Percentiles rank a stretch among this genome's conserved stretches.
phyloP scores from a whole-genome alignment of 2,888 invertebrate species.

The Leucophora obtusa region DNA sequence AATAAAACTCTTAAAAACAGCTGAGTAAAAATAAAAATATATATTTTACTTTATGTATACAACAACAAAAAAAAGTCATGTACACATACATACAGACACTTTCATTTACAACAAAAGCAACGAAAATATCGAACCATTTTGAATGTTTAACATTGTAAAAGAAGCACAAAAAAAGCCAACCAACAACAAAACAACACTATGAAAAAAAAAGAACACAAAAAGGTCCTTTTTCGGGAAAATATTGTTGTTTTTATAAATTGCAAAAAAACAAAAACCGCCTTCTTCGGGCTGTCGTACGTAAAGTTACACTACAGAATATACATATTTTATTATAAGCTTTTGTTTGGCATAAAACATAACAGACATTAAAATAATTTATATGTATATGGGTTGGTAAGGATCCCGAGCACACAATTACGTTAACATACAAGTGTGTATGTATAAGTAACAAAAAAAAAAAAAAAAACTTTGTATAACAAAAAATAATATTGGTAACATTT shows the following conservation, averaged over 20 bases:
- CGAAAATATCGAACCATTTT: constrained; percentile 12
- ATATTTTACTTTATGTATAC: neutral
- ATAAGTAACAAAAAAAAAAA: neutral
- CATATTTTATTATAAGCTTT: constrained; percentile 41
- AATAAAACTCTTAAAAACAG: constrained; percentile 18
- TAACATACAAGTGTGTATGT: neutral
- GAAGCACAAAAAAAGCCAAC: neutral
- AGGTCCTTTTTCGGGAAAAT: constrained; percentile 20
- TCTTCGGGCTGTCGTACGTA: constrained; percentile 2
- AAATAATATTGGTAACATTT: neutral
- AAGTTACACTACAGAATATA: neutral
- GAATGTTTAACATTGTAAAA: constrained; percentile 4
- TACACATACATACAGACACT: neutral
- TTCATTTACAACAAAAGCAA: neutral
- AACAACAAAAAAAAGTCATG: neutral
- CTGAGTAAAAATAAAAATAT: constrained; percentile 31
- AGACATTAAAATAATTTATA: constrained; percentile 51
- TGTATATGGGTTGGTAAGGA: constrained; percentile 12
- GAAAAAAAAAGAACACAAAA: constrained; percentile 20
- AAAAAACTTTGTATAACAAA: too few species aligned
- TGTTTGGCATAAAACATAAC: constrained; percentile 33
- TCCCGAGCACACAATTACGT: neutral
- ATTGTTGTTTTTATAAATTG: constrained; percentile 10
- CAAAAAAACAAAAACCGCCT: constrained; percentile 44
- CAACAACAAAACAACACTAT: neutral